A percentile compares a stretch with the other conserved stretches of the same genome.
phyloP scores from a whole-genome alignment of 2,888 invertebrate species.

The Drosophila paracracens region DNA sequence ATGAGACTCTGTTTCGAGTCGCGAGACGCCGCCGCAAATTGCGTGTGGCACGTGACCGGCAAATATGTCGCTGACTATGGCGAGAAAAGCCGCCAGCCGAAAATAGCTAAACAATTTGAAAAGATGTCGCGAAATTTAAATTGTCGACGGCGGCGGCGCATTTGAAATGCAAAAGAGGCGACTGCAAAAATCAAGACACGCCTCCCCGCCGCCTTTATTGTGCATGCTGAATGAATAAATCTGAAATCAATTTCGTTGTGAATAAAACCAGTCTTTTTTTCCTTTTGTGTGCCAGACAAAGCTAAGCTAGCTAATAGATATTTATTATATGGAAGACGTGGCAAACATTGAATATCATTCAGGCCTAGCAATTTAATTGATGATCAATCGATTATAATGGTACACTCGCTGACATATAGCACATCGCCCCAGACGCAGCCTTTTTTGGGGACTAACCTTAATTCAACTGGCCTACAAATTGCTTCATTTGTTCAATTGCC shows the following conservation, averaged over 20 bases:
- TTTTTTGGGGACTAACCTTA: slow-evolving; percentile 3
- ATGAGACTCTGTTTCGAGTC: background rate
- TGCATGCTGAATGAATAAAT: slow-evolving; percentile 14
- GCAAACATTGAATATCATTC: background rate
- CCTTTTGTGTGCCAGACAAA: background rate
- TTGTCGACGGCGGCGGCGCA: slow-evolving; percentile 48
- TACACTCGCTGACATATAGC: background rate
- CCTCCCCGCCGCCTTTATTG: slow-evolving; percentile 37
- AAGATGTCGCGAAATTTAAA: slow-evolving; percentile 74
- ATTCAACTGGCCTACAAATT: slow-evolving; percentile 67
- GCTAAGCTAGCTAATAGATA: background rate
- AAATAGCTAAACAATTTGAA: slow-evolving; percentile 79
- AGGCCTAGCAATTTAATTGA: slow-evolving; percentile 1
- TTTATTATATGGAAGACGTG: background rate
- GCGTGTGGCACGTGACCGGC: slow-evolving; percentile 76
- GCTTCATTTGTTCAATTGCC: slow-evolving; percentile 64
- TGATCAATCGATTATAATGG: slow-evolving; percentile 17
- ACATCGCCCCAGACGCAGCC: background rate
- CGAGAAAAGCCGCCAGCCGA: slow-evolving; percentile 49
- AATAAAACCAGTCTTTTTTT: background rate
- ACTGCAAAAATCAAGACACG: slow-evolving; percentile 37
- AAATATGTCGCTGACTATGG: slow-evolving; percentile 35
- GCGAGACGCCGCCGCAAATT: slow-evolving; percentile 60
- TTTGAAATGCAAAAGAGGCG: slow-evolving; percentile 71
- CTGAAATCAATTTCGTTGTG: slow-evolving; percentile 12